These are phyloP conservation scores for Loriculus beryllinus DNA, from an alignment of 2,797 vertebrate genomes.

Conservation along the genomic window DNA sequence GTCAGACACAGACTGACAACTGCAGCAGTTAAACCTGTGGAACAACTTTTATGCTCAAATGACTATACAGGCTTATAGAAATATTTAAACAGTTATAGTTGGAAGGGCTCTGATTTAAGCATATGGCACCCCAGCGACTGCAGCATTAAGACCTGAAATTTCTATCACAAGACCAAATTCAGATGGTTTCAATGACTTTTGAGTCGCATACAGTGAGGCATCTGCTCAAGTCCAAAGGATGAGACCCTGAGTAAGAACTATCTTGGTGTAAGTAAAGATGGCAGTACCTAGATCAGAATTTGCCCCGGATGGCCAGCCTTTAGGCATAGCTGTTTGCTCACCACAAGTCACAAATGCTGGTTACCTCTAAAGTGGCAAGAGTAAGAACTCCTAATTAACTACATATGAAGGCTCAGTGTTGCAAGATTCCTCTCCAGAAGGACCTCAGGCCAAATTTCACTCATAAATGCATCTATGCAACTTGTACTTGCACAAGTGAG, in stretches of 20 bases:
- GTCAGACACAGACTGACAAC: neutral
- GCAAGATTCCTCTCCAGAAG: conserved; percentile 25
- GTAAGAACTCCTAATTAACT: neutral
- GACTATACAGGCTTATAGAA: neutral
- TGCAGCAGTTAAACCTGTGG: neutral
- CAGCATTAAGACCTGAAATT: neutral
- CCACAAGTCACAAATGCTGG: conserved; percentile 6
- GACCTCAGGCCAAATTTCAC: conserved; percentile 51
- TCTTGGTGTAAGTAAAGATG: neutral
- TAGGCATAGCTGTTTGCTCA: neutral
- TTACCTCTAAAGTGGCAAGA: neutral
- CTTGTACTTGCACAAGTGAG: conserved; percentile 2
- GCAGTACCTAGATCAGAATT: neutral
- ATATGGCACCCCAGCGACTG: neutral
- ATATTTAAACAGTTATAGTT: neutral
- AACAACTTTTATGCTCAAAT: neutral
- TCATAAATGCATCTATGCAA: neutral
- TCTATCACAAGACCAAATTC: neutral
- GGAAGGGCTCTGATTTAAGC: neutral
- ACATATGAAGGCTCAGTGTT: conserved; percentile 5
- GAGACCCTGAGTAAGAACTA: neutral
- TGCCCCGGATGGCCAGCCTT: neutral
- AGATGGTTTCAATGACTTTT: neutral
- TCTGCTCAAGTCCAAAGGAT: neutral
- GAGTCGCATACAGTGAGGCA: neutral